Evolutionary conservation across 2,888 invertebrate genomes (phyloP).

Genomic region (Pollenia griseotomentosa): DNA sequence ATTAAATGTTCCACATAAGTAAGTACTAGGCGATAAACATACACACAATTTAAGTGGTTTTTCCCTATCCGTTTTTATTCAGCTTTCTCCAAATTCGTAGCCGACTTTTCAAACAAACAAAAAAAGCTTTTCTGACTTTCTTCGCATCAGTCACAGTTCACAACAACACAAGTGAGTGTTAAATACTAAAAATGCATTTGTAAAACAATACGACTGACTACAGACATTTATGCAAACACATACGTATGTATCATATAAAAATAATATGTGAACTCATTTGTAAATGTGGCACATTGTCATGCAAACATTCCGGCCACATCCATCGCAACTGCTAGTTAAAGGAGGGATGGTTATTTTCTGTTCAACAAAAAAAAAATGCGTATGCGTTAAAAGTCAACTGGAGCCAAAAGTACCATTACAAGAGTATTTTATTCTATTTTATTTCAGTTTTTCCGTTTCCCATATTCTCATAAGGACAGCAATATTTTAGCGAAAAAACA

Average conservation of each 20-base stretch:
- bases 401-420: constrained; percentile 55
- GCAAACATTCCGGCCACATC: not conserved
- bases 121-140: not conserved
- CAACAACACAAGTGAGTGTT: not conserved
- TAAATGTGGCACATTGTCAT: constrained; percentile 20
- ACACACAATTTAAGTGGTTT: no score
- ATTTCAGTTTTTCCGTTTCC: not conserved
- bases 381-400: constrained; percentile 62
- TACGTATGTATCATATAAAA: not conserved
- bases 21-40: not conserved
- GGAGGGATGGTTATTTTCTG: not conserved
- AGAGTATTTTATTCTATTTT: constrained; percentile 10
- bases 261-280: not conserved
- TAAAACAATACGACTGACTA: not conserved
- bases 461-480: constrained; percentile 5
- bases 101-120: not conserved
- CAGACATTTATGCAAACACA: not conserved
- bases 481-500: not conserved
- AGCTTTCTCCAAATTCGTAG: no score
- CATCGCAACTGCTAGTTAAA: not conserved
- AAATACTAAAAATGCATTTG: constrained; percentile 3
- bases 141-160: no score
- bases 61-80: no score
- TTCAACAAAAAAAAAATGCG: constrained; percentile 28
- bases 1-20: constrained; percentile 2